Evolutionary conservation across 2,113 vertebrate species (phyloP), one percentile per base, ranked within the genome.

Genomic region (Nothobranchius kuhntae): DNA sequence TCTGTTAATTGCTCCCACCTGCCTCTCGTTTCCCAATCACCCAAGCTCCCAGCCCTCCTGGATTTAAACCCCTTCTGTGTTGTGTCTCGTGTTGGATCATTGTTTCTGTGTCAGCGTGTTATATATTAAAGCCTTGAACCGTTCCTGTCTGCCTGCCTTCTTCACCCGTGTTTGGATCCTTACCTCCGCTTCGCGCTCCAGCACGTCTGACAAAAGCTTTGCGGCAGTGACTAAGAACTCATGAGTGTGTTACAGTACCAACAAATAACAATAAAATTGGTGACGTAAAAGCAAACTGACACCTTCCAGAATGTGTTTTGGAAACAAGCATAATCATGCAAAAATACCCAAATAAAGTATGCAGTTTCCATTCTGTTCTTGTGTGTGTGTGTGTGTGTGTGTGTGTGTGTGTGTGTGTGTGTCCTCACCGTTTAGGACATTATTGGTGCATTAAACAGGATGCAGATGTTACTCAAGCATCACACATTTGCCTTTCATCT

Each of bases 401-500:
- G 30, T 44, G 66, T 65, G 47, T 38, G 55, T 6, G 6, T 48
- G 71, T 30, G 30, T 24, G 7, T 47, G 42, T 35, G 35, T 12
- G 58, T 42, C 21, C 17, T 57, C 13, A 42, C 40, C 59, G 44
- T 52, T 78, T 52, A 46, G 14, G 36, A 71, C 38, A 64, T 86
- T 85, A 88, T 78, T 87, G 73, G 65, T 15, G 55, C 66, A 48
- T 74, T 85, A 87, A 91, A 89, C 57, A 1, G 75, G 69, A 81
- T 78, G 65, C 86, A 91, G 89, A 89, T 91, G 85, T 86, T 71
- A 64, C 59, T 62, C 35, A 51, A 59, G 65, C 81, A 84, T 68
- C 69, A 83, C 61, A 82, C 80, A 64, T 81, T 81, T 74, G 78
- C 52, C 75, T 82, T 81, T 85, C 48, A 83, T 86, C 71, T 57